Base-by-base conservation (phyloP, 2,113 vertebrate species). In the Prochilodus magdalenae region DNA sequence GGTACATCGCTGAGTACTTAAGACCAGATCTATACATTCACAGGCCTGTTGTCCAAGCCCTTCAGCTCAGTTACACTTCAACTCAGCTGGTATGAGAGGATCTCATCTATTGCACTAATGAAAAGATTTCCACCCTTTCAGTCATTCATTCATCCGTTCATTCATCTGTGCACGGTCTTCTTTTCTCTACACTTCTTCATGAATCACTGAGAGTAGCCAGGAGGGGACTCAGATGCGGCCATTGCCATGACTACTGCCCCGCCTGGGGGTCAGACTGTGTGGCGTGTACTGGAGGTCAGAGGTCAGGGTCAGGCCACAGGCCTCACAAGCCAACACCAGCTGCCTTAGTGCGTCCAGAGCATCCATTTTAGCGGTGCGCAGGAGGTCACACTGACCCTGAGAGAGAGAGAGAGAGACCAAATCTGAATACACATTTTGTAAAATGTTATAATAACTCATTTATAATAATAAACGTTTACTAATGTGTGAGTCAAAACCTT, bases 311-410 rank as follows among this genome's bases (percentile, higher is more conserved):
- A 99, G 94, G 79, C 97, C 97, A 0, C 96, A 98, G 0, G 96
- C 96, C 86, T 97, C 92, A 44, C 96, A 97, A 0, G 97, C 98
- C 92, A 98, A 91, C 59, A 98, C 96, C 88, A 98, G 94, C 93
- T 99, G 97, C 90, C 97, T 95, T 93, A 99, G 94, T 81, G 96
- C 95, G 69, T 99, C 98, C 88, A 97, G 73, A 44, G 96, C 95
- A 84, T 99, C 97, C 0, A 93, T 94, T 94, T 96, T 99, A 63
- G 98, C 98, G 0, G 94, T 96, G 33, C 96, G 98, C 88, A 99
- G 76, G 85, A 99, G 93, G 85, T 99, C 97, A 30, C 95, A 95
- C 92, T 99, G 98, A 73, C 98, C 98, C 98, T 99, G 85, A 87
- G 0, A 83, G 62, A 86, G 57, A 72, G 63, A 89, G 75, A 84